Evolutionary conservation across 1,140 invertebrate genomes (phyloP), one percentile per base, ranked within the genome.

Genomic region (Paralvinella palmiformis): DNA sequence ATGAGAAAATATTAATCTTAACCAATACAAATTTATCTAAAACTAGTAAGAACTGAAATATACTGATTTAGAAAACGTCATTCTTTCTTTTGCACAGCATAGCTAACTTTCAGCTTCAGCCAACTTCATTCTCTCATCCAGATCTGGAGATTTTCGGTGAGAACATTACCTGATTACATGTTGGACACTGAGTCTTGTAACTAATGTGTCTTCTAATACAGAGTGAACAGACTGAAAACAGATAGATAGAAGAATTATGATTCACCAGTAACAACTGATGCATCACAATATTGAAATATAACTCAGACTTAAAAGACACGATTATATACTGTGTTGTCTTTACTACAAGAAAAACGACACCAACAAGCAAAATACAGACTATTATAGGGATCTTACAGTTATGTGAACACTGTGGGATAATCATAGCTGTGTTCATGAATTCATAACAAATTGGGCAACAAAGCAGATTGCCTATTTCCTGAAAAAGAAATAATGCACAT

Each of bases 161-260:
- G 27, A 52, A 7, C 37, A 79, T 77, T 70, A 82, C 78, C 63
- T 79, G 72, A 63, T 80, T 84, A 72, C 85, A 86, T 17, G 69
- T 68, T 13, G 85, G 85, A 69, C 85, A 86, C 59, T 83, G 77
- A 0, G 78, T 79, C 72, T 83, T 84, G 48, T 82, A 84, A 60
- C 80, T 78, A 50, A 86, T 75, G 68, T 81, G 84, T 52, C 81
- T 83, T 64, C 84, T 75, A 36, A 86, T 85, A 59, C 85, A 86
- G 6, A 85, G 50, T 0, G 84, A 85, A 71, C 85, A 86, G 77
- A 83, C 85, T 86, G 70, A 37, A 70, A 70, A 13, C 33, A 57
- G 33, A 57, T 22, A 57, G 29, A 57, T 22, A 15, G 7, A 52
- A 20, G 31, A 22, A 27, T 13, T 20, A 7, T 52, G 15, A 27